Evolutionary conservation across 2,797 vertebrate species (phyloP), one percentile per base, ranked within the genome.

Genomic region (Enoplosus armatus): DNA sequence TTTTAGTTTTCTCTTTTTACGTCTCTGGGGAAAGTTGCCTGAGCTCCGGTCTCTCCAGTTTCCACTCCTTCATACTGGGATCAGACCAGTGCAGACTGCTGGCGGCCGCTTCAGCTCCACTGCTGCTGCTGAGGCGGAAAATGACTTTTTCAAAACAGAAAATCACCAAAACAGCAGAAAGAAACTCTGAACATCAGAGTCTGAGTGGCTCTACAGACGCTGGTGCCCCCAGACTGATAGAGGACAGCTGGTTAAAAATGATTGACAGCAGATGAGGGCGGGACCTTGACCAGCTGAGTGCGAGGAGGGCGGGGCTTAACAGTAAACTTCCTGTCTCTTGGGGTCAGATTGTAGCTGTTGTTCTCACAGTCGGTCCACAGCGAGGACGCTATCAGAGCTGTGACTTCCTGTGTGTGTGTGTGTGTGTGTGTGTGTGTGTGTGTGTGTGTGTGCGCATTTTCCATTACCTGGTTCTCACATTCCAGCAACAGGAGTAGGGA

Each of bases 391-490:
- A 65, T 75, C 67, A 39, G 72, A 11, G 70, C 59, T 22, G 63
- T 48, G 55, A 61, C 55, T 61, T 69, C 53, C 73, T 61, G n/a
- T n/a, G n/a, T n/a, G n/a, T n/a, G n/a, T n/a, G n/a, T n/a, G n/a
- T n/a, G n/a, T n/a, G n/a, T n/a, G n/a, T n/a, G n/a, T n/a, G n/a
- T n/a, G n/a, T n/a, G n/a, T n/a, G n/a, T n/a, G n/a, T n/a, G n/a
- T n/a, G n/a, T n/a, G n/a, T n/a, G n/a, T n/a, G n/a, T n/a, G n/a
- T n/a, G n/a, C n/a, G n/a, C n/a, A n/a, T n/a, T n/a, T 85, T 85
- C 79, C 79, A 77, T 85, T 80, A 87, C 77, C 72, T 85, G 75
- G 24, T 69, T 68, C 37, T 48, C 56, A 82, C 75, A 79, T 87
- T 82, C 53, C 77, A 75, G 54, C 45, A 61, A 15, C 54, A 31